A percentile compares a stretch with the other conserved stretches of the same genome.
Conservation (phyloP, 2,113 vertebrate species). For the Rhodinocichla rosea region DNA sequence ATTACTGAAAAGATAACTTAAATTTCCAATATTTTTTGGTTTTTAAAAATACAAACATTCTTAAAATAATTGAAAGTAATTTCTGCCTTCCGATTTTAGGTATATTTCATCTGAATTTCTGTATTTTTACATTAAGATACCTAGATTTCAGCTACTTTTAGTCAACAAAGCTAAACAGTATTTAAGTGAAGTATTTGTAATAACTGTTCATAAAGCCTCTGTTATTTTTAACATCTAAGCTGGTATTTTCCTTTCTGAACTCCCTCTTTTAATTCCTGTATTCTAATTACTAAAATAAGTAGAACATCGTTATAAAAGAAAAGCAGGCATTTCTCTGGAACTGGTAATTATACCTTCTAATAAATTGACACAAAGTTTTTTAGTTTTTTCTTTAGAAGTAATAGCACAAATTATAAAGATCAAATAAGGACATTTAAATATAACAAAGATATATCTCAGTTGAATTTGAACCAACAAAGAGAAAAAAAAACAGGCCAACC, state of each 20-base stretch:
- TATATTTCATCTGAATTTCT: background rate
- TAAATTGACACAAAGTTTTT: background rate
- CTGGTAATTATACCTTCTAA: background rate
- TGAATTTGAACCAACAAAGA: background rate
- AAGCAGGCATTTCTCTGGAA: background rate
- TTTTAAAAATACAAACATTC: background rate
- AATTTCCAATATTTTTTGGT: background rate
- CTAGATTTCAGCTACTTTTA: background rate
- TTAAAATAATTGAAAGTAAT: background rate
- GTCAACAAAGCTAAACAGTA: background rate
- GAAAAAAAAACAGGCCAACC: rapidly evolving
- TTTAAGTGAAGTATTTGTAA: background rate
- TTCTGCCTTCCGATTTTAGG: background rate
- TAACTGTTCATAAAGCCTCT: background rate
- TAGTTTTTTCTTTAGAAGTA: background rate
- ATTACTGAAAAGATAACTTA: background rate
- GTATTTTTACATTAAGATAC: background rate
- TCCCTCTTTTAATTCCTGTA: background rate
- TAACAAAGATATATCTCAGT: background rate
- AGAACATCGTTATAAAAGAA: background rate
- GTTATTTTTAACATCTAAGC: background rate
- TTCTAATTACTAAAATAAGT: background rate
- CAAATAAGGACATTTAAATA: background rate
- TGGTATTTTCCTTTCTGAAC: background rate
- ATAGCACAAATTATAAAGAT: background rate